Base-by-base conservation (phyloP, 2,797 vertebrate genomes). In the Ficedula albicollis region DNA sequence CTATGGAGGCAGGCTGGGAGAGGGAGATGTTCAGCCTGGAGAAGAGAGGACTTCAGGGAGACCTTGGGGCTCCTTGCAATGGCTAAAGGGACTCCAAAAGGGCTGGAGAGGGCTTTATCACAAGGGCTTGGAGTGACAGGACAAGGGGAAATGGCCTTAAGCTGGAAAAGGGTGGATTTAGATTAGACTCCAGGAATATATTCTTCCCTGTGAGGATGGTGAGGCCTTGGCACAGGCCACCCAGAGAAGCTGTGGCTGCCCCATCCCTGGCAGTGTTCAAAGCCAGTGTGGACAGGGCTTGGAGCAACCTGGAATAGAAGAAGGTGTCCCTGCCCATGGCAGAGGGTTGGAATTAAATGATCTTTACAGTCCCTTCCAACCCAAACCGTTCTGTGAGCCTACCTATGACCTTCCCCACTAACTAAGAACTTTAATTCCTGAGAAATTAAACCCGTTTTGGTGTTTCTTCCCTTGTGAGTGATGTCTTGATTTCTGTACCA, bases 381-480 rank as follows among this genome's bases (percentile, higher is more conserved):
- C 10, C 22, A 59, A 84, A 41, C 11, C 15, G 15, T 36, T 52
- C 11, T 22, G 5, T 32, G 3, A 12, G 34, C 17, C 10, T 7
- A 51, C 64, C n/a, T 17, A 2, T 46, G 30, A 16, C 21, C 11
- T 86, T 49, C 23, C 18, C 32, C 32, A 32, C 2, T 9, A 59
- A 9, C 4, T 46, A 29, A 11, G 36, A 10, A 30, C 9, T 69
- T 92, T 14, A 32, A 10, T 11, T 49, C 21, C 19, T 52, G 9
- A 34, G 46, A 68, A 43, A 20, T 43, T 36, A 59, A 82, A 55
- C 7, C 2, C 30, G 19, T 68, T 74, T 59, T 77, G n/a, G 22
- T 69, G 4, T 74, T 87, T 48, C 7, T 20, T 77, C 21, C 17
- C 8, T 39, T 21, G 9, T 38, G 26, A 1, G 1, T 0, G 0